Evolutionary conservation across 2,113 vertebrate genomes (phyloP), one percentile per base, ranked within the genome.

Genomic region (Tringa solitaria): DNA sequence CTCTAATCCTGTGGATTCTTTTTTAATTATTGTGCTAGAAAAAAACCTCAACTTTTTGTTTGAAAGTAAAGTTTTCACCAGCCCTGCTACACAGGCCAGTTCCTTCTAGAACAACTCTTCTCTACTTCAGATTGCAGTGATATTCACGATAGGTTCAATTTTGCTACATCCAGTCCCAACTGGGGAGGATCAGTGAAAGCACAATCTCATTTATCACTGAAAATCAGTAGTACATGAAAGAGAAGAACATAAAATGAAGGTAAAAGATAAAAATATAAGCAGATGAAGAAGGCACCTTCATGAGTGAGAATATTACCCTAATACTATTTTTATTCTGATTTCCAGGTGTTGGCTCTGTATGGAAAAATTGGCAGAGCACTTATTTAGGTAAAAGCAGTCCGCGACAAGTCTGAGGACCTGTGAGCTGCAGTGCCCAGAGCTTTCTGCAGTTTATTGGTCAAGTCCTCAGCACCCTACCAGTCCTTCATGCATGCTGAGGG

Each of bases 331-430:
- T 43, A 53, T 16, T 63, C 21, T 70, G 46, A 46, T 37, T 76
- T 92, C 46, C 83, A 21, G 20, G 10, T 35, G 30, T 33, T 50
- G 32, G 11, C 8, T 76, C 24, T 76, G 23, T 19, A 54, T 32
- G 57, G 30, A 65, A 6, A 88, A 59, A 90, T 35, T 17, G 21
- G 3, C 12, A 82, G 37, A 76, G 14, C 10, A 45, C 3, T n/a
- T 3, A 19, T 63, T 48, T 46, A 59, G 59, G 83, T 45, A 43
- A 48, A 92, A 89, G 7, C 45, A 51, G 10, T 16, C 14, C 59
- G 28, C 1, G 2, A 20, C 8, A 33, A 10, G 20, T 54, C 12
- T 67, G 21, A 10, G 43, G 8, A 9, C 35, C 30, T 2, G 0
- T 83, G 45, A 3, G 28, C 39, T 81, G 27, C 14, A 56, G 30